A percentile compares a stretch with the other conserved stretches of the same genome.
These are phyloP conservation scores for Peromyscus melanophrys DNA, from an alignment of 2,797 vertebrate species.

Conservation along the genomic window DNA sequence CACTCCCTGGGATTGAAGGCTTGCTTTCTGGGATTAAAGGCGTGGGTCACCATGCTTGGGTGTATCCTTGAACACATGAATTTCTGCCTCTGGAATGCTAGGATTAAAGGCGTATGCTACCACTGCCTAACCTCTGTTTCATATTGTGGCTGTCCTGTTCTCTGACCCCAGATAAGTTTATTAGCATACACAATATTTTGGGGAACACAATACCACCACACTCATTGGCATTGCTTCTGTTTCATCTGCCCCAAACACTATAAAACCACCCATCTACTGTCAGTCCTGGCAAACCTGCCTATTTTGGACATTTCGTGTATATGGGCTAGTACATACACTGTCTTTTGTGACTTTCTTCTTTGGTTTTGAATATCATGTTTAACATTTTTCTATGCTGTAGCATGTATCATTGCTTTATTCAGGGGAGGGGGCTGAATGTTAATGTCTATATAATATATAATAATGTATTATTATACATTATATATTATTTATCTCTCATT, in stretches of 20 bases:
- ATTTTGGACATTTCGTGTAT: background rate
- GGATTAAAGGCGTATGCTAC: no score
- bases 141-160: no score
- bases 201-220: no score
- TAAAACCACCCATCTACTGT: background rate
- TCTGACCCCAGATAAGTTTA: no score
- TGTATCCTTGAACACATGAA: no score
- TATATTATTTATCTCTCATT: constrained; percentile 23
- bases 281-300: background rate
- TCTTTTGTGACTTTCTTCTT: background rate
- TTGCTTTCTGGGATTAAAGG: no score
- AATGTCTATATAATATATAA: background rate
- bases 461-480: background rate
- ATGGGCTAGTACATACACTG: background rate
- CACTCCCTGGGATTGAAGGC: no score
- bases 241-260: background rate
- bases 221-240: background rate
- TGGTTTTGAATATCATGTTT: background rate
- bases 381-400: background rate
- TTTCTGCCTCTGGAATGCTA: no score
- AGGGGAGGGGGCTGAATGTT: background rate
- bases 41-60: no score
- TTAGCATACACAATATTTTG: no score
- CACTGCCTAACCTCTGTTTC: no score
- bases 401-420: background rate